Conservation (phyloP, 2,113 vertebrate species). For the Pampusana beccarii region DNA sequence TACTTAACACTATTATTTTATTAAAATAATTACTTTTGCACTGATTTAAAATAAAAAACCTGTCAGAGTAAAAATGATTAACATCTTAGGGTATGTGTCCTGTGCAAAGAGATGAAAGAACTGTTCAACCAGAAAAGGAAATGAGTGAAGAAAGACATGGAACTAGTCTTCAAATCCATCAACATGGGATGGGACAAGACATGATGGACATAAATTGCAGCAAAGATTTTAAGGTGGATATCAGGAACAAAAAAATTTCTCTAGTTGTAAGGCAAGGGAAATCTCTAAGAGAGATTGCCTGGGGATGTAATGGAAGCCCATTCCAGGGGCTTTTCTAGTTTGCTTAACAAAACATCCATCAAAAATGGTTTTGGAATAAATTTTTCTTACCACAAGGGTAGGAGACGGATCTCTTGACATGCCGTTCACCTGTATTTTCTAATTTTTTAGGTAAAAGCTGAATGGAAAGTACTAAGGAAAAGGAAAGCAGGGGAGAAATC, state of each 20-base stretch:
- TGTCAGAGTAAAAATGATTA: not conserved
- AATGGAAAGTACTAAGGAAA: not conserved
- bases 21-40: not conserved
- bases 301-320: not conserved
- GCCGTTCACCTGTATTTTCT: fast-evolving
- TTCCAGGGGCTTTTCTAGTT: not conserved
- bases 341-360: not conserved
- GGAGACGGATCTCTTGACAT: not conserved
- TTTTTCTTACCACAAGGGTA: not conserved
- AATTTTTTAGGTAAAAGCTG: not conserved
- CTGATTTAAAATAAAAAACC: not conserved
- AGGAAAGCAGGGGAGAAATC: not conserved
- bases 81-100: not conserved
- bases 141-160: not conserved
- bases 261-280: not conserved
- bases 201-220: not conserved
- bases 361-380: not conserved
- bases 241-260: not conserved
- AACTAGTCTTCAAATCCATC: not conserved
- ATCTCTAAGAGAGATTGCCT: not conserved
- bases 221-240: not conserved
- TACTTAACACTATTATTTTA: not conserved
- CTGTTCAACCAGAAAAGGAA: not conserved
- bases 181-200: not conserved
- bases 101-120: not conserved